Evolutionary conservation across 2,888 invertebrate genomes (phyloP), one percentile per base, ranked within the genome.

Genomic region (Plutella xylostella): DNA sequence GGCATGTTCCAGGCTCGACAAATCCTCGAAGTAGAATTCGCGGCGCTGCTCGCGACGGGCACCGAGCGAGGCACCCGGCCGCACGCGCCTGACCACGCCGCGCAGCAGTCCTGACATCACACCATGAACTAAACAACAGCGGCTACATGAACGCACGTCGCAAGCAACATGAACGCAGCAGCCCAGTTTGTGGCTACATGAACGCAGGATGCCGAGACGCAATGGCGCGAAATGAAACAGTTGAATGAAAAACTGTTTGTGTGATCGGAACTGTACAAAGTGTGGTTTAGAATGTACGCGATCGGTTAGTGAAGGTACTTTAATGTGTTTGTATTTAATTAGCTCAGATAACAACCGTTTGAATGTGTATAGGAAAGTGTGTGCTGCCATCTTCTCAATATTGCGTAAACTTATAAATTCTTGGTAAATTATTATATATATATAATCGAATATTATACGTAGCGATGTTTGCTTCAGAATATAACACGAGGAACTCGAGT

Each of bases 11-110:
- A 97, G 97, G 94, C 94, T 63, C 90, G 97, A 51, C 96, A 97
- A 80, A 86, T 92, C 63, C 86, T 98, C 65, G 97, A 97, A 69
- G 85, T 92, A 76, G 98, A 98, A 84, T 97, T 97, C 78, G 88
- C 89, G 65, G 94, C 91, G 74, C 86, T 98, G 60, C 79, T 97
- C 56, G 89, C 91, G 60, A 85, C 88, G 52, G 94, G 93, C 62
- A 96, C 96, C 48, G 96, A 96, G 69, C 89, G 93, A 63, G 83
- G 92, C 56, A 86, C 73, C 90, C 68, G 87, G 9, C 49, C 60
- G 44, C 60, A 57, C 37, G 52, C 50, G 22, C 38, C 50, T 65
- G 70, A 70, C 47, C 72, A 69, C 63, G 60, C 70, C 47, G 62
- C 25, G 22, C 39, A 17, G 9, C 25, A 71, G 58, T 79, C 83